phyloP scores from a whole-genome alignment of 2,888 invertebrate species.

The Piscicola geometra region DNA sequence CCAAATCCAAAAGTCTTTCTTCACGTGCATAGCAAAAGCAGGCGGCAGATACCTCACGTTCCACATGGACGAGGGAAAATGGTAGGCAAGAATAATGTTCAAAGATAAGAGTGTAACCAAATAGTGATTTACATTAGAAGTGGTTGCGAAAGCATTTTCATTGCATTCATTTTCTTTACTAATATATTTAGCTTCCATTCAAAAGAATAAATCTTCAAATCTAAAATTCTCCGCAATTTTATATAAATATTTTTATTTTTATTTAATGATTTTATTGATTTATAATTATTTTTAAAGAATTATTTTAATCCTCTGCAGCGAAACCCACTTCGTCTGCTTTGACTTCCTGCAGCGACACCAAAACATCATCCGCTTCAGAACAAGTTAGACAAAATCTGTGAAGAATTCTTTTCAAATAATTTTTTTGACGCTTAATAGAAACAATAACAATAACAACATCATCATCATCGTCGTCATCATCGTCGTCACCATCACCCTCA shows the following conservation, averaged over 20 bases:
- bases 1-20: slow-evolving; percentile 71
- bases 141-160: too few species aligned
- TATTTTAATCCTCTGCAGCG: slow-evolving; percentile 63
- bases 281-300: too few species aligned
- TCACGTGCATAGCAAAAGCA: slow-evolving; percentile 85
- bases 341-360: slow-evolving; percentile 93
- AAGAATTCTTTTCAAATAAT: background rate
- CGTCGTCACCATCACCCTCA: too few species aligned
- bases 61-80: slow-evolving; percentile 87
- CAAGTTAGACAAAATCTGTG: too few species aligned
- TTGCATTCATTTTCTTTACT: background rate
- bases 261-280: too few species aligned
- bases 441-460: too few species aligned
- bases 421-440: background rate
- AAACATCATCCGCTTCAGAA: slow-evolving; percentile 78
- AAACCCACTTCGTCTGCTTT: slow-evolving; percentile 93
- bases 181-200: background rate
- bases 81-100: slow-evolving; percentile 58
- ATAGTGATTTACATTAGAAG: too few species aligned
- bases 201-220: background rate
- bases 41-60: slow-evolving; percentile 91
- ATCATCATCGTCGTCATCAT: too few species aligned
- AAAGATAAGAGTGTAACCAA: background rate
- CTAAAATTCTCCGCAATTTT: background rate
- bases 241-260: background rate